These are phyloP conservation scores for Columbina picui DNA, from an alignment of 2,113 vertebrate species.

Conservation along the genomic window DNA sequence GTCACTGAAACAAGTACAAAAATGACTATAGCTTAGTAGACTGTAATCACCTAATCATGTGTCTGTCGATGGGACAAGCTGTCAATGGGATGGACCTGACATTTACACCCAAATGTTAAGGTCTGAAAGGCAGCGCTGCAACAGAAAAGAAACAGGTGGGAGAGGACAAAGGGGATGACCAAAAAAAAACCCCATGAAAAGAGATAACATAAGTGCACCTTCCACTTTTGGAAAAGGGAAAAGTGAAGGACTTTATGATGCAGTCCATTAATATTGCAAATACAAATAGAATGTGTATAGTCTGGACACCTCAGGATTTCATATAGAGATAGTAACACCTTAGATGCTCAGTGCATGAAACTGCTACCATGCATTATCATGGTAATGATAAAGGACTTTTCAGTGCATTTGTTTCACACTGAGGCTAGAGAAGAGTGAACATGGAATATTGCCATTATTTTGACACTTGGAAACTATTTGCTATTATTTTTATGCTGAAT, in stretches of 20 bases:
- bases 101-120: background rate
- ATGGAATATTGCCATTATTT: background rate
- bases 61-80: background rate
- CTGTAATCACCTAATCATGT: background rate
- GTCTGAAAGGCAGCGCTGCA: background rate
- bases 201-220: background rate
- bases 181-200: background rate
- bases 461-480: background rate
- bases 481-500: background rate
- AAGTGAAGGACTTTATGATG: background rate
- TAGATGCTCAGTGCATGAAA: background rate
- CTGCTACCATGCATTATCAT: background rate
- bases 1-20: background rate
- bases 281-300: background rate
- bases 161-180: background rate
- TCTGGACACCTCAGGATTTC: background rate
- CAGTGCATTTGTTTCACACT: background rate
- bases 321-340: background rate
- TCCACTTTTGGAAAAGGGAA: background rate
- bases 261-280: background rate
- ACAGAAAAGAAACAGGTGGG: background rate
- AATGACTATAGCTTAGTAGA: background rate
- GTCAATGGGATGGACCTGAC: background rate
- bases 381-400: background rate
- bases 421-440: background rate